A percentile compares a stretch with the other conserved stretches of the same genome.
phyloP scores from a whole-genome alignment of 2,113 vertebrate genomes.

The Lophotis ruficrista region DNA sequence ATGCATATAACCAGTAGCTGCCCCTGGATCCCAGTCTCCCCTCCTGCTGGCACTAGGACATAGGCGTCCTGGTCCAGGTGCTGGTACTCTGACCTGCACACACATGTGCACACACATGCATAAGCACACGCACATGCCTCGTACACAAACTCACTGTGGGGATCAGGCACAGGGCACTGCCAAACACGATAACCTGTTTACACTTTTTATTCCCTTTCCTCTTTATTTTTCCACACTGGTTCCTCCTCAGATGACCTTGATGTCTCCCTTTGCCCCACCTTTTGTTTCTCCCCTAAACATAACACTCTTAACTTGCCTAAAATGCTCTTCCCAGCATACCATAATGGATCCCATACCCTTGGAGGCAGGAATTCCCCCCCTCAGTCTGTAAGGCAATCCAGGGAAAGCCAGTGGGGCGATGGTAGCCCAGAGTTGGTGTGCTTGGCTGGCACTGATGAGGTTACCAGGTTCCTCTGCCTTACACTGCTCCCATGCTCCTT shows the following conservation, averaged over 20 bases:
- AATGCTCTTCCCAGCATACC: neutral
- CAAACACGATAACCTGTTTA: neutral
- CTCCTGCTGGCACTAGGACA: neutral
- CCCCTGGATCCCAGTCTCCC: neutral
- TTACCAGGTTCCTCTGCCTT: neutral
- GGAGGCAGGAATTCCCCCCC: neutral
- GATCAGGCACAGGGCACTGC: neutral
- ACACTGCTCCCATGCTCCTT: neutral
- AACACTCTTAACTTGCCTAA: neutral
- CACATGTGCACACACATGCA: too few relatives aligned
- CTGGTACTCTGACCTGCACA: neutral
- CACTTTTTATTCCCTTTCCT: neutral
- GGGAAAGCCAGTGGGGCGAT: neutral
- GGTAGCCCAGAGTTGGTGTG: too few relatives aligned
- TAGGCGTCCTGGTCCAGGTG: neutral
- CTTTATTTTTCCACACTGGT: neutral
- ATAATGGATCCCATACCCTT: neutral
- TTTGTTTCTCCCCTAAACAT: neutral
- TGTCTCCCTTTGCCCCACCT: neutral
- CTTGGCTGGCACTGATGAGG: neutral
- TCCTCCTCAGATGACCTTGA: neutral
- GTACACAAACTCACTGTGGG: neutral
- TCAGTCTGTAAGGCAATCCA: too few relatives aligned
- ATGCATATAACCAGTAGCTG: neutral
- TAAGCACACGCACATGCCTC: too few relatives aligned